Base-by-base conservation (phyloP, 1,140 invertebrate species). In the Melipona quadrifasciata region DNA sequence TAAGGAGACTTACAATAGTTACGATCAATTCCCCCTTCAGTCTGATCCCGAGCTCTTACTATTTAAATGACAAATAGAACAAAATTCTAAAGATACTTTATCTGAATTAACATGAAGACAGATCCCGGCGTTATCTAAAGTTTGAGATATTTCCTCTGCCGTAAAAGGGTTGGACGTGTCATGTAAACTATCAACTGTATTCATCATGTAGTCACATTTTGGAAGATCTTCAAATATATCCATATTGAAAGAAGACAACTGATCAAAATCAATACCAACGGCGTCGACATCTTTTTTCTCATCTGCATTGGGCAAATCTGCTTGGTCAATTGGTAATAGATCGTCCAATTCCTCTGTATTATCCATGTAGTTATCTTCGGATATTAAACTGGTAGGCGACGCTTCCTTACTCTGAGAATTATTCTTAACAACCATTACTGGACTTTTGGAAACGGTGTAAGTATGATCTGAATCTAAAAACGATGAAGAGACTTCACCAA, bases 1-100 rank as follows among this genome's bases (percentile, higher is more conserved):
- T 24, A 4, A 76, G 21, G 34, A 34, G 27, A 47, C 12, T 71
- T 68, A 55, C 16, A 39, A 14, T 10, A 74, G 14, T 68, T 31
- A 78, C 39, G 58, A 85, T 87, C 78, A 34, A 71, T 80, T 86
- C 71, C 64, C 77, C 79, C 78, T 86, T 87, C 68, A 87, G 34
- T 89, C 74, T 68, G 39, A 77, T 65, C 87, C 84, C 57, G 77
- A 88, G 79, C 87, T 91, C 34, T 87, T 76, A 71, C 90, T 93
- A 84, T 93, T 93, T 58, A 91, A 76, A 74, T 94, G 91, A 61
- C 95, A 96, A 72, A 89, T 93, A 0, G 94, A 91, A 87, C 95
- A 96, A 85, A 94, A 95, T 87, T 95, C 95, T 67, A 96, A 86
- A 8, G 95, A 96, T 72, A 96, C 94, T 91, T 93, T 94, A 67